Evolutionary conservation across 53 echinoderm and acorn worm species (phyloP).

Genomic region (Henricia sp.): DNA sequence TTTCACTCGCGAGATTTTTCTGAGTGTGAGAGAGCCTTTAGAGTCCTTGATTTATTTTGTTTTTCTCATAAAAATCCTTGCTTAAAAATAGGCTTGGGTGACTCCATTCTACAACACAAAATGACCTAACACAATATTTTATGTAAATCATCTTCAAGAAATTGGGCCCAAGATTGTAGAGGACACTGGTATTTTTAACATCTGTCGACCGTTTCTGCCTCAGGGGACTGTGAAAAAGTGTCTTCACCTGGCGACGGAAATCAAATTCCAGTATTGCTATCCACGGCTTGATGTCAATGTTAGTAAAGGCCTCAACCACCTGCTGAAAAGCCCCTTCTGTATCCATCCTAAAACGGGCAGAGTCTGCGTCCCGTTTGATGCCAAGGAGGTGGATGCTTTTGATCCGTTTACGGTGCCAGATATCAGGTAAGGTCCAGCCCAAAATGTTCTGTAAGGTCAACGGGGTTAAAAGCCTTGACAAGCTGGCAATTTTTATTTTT

Average conservation of each 20-base stretch:
- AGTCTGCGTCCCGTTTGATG: conserved; percentile 91
- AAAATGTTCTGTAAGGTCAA: too few relatives aligned
- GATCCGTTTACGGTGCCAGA: conserved; percentile 88
- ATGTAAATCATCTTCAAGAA: too few relatives aligned
- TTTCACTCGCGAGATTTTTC: too few relatives aligned
- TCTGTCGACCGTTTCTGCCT: neutral
- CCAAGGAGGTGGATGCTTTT: conserved; percentile 77
- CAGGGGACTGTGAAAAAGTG: conserved; percentile 82
- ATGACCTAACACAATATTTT: too few relatives aligned
- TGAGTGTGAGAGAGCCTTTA: too few relatives aligned
- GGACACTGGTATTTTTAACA: neutral
- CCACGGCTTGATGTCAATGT: conserved; percentile 97
- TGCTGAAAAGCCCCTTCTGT: conserved; percentile 98
- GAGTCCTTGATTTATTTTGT: too few relatives aligned
- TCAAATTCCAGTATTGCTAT: conserved; percentile 95
- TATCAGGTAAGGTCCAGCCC: conserved; percentile 67
- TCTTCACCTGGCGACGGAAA: conserved; percentile 77
- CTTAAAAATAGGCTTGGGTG: too few relatives aligned
- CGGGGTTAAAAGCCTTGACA: too few relatives aligned
- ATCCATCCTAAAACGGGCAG: conserved; percentile 96
- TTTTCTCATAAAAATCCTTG: too few relatives aligned
- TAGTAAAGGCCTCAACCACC: conserved; percentile 96
- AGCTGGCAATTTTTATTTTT: too few relatives aligned
- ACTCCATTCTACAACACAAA: too few relatives aligned
- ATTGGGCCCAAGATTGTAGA: too few relatives aligned